These are phyloP conservation scores for Leucoma salicis DNA, from an alignment of 2,888 invertebrate genomes.

Conservation along the genomic window DNA sequence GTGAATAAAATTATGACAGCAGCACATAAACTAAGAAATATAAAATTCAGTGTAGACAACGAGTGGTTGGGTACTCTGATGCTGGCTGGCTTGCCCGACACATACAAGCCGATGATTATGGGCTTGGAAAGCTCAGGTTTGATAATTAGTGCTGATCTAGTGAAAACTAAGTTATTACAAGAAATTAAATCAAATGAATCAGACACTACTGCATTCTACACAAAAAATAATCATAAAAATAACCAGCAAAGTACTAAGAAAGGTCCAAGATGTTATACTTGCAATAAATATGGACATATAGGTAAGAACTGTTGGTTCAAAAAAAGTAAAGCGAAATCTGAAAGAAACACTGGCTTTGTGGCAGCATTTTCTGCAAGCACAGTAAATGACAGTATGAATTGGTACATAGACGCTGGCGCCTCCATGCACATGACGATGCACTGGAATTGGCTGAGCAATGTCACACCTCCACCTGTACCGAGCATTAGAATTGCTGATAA, in stretches of 20 bases:
- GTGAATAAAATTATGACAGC: constrained; percentile 11
- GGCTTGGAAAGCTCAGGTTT: constrained; percentile 1
- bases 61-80: constrained; percentile 22
- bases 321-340: background rate
- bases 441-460: background rate
- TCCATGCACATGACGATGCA: background rate
- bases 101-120: constrained; percentile 1
- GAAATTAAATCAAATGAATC: background rate
- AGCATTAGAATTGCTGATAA: background rate
- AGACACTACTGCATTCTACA: background rate
- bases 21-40: constrained; percentile 16
- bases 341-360: background rate
- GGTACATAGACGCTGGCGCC: background rate
- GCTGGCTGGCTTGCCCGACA: constrained; percentile 20
- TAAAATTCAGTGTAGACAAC: constrained; percentile 17
- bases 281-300: background rate
- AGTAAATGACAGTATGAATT: background rate
- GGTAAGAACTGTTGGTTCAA: background rate
- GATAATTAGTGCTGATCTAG: constrained; percentile 1
- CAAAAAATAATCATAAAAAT: background rate
- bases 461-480: background rate
- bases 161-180: constrained; percentile 1
- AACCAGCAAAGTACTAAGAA: background rate
- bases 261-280: background rate
- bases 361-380: background rate